Conservation (phyloP, 2,113 vertebrate genomes). For the Zapornia atra region DNA sequence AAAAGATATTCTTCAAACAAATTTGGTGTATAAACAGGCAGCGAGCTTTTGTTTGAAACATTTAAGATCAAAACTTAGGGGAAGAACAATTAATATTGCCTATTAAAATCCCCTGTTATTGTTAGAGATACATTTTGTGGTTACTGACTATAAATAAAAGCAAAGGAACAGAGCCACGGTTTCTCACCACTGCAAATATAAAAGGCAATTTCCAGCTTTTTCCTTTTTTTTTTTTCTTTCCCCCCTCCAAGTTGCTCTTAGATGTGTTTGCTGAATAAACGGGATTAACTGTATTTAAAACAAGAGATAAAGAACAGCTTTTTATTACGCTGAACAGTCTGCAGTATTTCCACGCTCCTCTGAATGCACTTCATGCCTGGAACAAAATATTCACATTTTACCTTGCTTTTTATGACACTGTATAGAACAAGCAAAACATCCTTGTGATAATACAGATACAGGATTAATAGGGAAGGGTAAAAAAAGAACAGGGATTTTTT, state of each 20-base stretch:
- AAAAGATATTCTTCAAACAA: slow-evolving; percentile 54
- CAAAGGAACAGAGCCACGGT: slow-evolving; percentile 43
- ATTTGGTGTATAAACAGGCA: slow-evolving; percentile 43
- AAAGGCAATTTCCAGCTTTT: slow-evolving; percentile 25
- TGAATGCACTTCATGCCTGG: slow-evolving; percentile 1
- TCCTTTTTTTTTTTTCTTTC: neutral
- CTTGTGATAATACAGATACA: neutral
- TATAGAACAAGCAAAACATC: slow-evolving; percentile 31
- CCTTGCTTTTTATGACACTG: neutral
- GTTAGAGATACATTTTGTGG: slow-evolving; percentile 59
- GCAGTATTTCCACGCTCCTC: slow-evolving; percentile 29
- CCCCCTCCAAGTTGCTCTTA: slow-evolving; percentile 56
- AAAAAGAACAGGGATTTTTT: neutral
- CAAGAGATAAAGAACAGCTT: slow-evolving; percentile 63
- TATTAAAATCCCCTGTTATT: slow-evolving; percentile 69
- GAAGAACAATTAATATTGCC: slow-evolving; percentile 62
- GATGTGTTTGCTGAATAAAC: slow-evolving; percentile 71
- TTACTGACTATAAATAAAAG: slow-evolving; percentile 61
- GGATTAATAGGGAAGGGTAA: neutral
- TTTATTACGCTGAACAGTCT: slow-evolving; percentile 49
- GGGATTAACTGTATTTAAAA: slow-evolving; percentile 75
- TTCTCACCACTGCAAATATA: slow-evolving; percentile 53
- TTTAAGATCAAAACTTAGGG: slow-evolving; percentile 63
- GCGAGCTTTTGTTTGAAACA: slow-evolving; percentile 66
- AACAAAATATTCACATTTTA: slow-evolving; percentile 21